Evolutionary conservation across 1,140 invertebrate species (phyloP).

Genomic region (Drosophila subobscura): DNA sequence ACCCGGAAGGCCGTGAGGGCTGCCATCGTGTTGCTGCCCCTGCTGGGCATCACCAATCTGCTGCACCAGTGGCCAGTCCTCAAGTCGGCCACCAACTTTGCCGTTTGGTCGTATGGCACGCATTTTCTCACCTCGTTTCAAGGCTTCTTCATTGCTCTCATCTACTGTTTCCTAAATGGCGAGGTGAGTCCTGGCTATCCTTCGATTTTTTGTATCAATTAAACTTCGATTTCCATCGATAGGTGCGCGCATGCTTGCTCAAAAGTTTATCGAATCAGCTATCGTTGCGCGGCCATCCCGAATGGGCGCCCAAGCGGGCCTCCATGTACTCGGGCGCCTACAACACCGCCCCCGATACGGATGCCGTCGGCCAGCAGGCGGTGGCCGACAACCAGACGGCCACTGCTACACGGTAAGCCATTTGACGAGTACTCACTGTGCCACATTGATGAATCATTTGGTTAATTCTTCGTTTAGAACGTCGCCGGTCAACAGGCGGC

Average conservation of each 20-base stretch:
- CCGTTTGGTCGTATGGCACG: constrained; percentile 91
- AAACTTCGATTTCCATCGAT: not conserved
- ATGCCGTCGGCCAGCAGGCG: constrained; percentile 55
- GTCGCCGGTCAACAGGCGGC: constrained; percentile 52
- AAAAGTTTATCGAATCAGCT: constrained; percentile 86
- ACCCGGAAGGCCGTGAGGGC: constrained; percentile 92
- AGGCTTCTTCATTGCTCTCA: constrained; percentile 92
- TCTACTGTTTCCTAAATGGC: constrained; percentile 95
- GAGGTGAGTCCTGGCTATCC: constrained; percentile 87
- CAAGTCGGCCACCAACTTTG: constrained; percentile 88
- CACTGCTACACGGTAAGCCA: constrained; percentile 54
- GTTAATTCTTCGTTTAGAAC: constrained; percentile 24
- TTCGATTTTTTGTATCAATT: not conserved
- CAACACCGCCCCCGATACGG: constrained; percentile 78
- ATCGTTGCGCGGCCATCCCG: constrained; percentile 84
- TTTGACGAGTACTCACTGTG: not conserved
- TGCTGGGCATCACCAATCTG: constrained; percentile 92
- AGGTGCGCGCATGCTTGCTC: constrained; percentile 86
- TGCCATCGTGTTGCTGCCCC: constrained; percentile 90
- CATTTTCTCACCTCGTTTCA: constrained; percentile 93
- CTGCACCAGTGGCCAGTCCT: constrained; percentile 89
- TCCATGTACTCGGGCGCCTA: constrained; percentile 84
- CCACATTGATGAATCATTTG: not conserved
- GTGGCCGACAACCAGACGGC: constrained; percentile 33
- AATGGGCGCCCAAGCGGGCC: constrained; percentile 84